Conservation (phyloP, 2,797 vertebrate genomes). For the Alcedo atthis region DNA sequence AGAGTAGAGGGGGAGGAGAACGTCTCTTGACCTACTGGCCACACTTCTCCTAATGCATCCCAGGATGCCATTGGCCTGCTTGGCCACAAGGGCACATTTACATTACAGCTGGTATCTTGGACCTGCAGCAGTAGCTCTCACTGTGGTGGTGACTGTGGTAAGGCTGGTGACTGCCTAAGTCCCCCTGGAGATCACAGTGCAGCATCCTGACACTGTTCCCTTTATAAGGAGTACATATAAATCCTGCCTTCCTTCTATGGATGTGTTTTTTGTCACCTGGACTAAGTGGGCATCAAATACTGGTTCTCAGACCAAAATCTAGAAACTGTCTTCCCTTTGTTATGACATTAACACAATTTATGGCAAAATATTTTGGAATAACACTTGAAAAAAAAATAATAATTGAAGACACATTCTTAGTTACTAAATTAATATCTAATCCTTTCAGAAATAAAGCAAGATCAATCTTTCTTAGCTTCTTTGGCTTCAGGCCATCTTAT, state of each 20-base stretch:
- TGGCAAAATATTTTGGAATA: not conserved
- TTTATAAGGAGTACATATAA: not conserved
- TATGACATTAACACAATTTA: not conserved
- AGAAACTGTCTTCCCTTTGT: not conserved
- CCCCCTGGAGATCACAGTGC: rapidly evolving
- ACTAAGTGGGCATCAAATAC: not conserved
- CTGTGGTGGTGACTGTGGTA: not conserved
- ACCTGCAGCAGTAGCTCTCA: not conserved
- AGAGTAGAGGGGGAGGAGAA: too few relatives aligned
- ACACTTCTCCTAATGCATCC: too few relatives aligned
- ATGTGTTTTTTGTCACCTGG: rapidly evolving
- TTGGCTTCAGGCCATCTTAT: not conserved
- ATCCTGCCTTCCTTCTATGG: not conserved
- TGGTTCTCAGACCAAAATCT: not conserved
- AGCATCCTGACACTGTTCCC: not conserved
- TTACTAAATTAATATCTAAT: not conserved
- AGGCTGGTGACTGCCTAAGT: not conserved
- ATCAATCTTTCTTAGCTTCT: not conserved
- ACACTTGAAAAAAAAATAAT: not conserved
- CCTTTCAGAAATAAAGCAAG: not conserved
- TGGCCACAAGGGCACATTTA: too few relatives aligned
- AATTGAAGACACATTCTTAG: not conserved
- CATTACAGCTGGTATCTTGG: not conserved
- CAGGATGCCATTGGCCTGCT: too few relatives aligned
- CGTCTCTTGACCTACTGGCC: too few relatives aligned